phyloP scores from a whole-genome alignment of 2,888 invertebrate species.

The Sabatieria punctata region DNA sequence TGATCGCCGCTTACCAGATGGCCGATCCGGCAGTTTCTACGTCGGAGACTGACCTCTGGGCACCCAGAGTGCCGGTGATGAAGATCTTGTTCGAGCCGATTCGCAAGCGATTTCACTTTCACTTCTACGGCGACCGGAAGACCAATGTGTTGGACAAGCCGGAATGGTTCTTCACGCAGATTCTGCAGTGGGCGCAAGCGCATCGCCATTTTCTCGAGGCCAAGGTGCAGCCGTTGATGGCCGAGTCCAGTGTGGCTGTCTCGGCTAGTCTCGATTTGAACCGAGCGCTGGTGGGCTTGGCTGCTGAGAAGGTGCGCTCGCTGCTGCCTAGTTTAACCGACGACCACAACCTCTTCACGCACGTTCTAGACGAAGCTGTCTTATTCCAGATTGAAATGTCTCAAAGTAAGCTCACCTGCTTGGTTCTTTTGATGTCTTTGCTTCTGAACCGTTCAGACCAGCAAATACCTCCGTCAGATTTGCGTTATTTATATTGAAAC shows the following conservation, averaged over 20 bases:
- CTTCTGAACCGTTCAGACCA: no score
- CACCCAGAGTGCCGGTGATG: no score
- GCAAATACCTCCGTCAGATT: no score
- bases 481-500: no score
- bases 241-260: no score
- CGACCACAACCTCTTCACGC: conserved; percentile 32
- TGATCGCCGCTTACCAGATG: no score
- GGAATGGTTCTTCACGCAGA: conserved; percentile 22
- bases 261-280: conserved; percentile 33
- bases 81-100: no score
- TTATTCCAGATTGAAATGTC: conserved; percentile 28
- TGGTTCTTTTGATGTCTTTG: no score
- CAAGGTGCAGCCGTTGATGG: no score
- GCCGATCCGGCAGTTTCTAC: no score
- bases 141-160: conserved; percentile 17
- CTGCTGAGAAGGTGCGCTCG: conserved; percentile 32
- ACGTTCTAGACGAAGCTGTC: conserved; percentile 36
- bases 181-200: conserved; percentile 6
- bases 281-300: conserved; percentile 32
- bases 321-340: conserved; percentile 32
- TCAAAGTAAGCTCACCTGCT: conserved; percentile 4
- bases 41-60: no score
- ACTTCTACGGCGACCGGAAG: conserved; percentile 17
- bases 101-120: conserved; percentile 16
- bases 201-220: no score